These are phyloP conservation scores for Sebastes taczanowskii DNA, from an alignment of 2,797 vertebrate genomes.

Conservation along the genomic window DNA sequence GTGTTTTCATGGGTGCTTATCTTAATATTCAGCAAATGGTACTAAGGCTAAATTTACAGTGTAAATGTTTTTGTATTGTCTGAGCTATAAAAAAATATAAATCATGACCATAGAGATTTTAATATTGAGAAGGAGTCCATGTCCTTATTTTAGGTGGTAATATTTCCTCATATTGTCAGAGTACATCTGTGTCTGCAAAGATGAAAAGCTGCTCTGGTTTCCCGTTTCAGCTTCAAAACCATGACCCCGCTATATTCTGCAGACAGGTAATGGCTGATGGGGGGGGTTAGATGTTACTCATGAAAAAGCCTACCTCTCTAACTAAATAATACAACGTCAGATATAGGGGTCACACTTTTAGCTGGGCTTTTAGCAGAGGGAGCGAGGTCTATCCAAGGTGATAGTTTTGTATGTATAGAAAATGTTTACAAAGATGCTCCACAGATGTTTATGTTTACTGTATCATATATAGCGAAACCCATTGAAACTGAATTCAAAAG, in stretches of 20 bases:
- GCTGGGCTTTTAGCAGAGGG: slow-evolving; percentile 6
- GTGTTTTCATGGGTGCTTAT: slow-evolving; percentile 14
- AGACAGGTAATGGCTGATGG: slow-evolving; percentile 8
- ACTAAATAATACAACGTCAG: slow-evolving; percentile 53
- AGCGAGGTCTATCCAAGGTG: background rate
- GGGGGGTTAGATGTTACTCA: slow-evolving; percentile 7
- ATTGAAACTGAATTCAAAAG: background rate
- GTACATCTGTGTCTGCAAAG: slow-evolving; percentile 19
- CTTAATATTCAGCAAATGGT: slow-evolving; percentile 28
- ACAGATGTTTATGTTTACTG: background rate
- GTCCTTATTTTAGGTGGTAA: slow-evolving; percentile 11
- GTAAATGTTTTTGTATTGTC: slow-evolving; percentile 25
- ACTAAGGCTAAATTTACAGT: background rate
- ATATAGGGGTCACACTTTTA: slow-evolving; percentile 8
- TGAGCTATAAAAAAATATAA: background rate
- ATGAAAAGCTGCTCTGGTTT: slow-evolving; percentile 36
- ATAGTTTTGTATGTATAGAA: background rate
- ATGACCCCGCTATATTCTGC: slow-evolving; percentile 17
- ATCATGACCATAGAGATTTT: background rate
- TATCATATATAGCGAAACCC: background rate
- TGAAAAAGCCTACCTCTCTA: slow-evolving; percentile 8
- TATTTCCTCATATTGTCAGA: slow-evolving; percentile 19
- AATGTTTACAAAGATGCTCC: background rate
- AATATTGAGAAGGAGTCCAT: background rate
- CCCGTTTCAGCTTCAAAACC: slow-evolving; percentile 14